A percentile compares a stretch with the other conserved stretches of the same genome.
phyloP scores from a whole-genome alignment of 2,113 vertebrate species.

The Aphyosemion australe region DNA sequence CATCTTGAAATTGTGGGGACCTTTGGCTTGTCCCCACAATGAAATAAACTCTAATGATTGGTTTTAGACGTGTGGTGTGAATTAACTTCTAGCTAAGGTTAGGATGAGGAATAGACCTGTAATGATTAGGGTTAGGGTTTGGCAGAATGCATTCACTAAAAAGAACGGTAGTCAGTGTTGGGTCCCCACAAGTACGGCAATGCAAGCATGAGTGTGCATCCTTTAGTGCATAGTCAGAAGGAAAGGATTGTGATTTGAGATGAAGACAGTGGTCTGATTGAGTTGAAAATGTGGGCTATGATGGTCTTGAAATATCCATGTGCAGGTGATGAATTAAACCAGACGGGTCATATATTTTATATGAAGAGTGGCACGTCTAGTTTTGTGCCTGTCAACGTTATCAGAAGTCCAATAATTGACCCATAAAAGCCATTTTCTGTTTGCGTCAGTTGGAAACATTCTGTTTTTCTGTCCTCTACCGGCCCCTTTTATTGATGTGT shows the following conservation, averaged over 20 bases:
- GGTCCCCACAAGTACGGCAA: no score
- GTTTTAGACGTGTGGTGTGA: no score
- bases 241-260: background rate
- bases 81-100: no score
- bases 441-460: slow-evolving; percentile 13
- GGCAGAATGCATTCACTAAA: no score
- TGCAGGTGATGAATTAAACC: slow-evolving; percentile 23
- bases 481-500: slow-evolving; percentile 35
- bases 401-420: slow-evolving; percentile 36
- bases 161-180: no score
- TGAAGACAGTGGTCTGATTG: slow-evolving; percentile 23
- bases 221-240: background rate
- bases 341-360: slow-evolving; percentile 16
- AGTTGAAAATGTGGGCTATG: no score
- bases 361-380: slow-evolving; percentile 15
- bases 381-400: slow-evolving; percentile 24
- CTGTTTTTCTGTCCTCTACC: background rate
- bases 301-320: slow-evolving; percentile 58
- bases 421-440: slow-evolving; percentile 36
- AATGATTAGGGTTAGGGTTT: no score
- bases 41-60: no score
- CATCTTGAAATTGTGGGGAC: no score
- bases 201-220: no score
- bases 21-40: no score
- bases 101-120: no score